Evolutionary conservation across 2,797 vertebrate species (phyloP).

Genomic region (Anguilla pacifica): DNA sequence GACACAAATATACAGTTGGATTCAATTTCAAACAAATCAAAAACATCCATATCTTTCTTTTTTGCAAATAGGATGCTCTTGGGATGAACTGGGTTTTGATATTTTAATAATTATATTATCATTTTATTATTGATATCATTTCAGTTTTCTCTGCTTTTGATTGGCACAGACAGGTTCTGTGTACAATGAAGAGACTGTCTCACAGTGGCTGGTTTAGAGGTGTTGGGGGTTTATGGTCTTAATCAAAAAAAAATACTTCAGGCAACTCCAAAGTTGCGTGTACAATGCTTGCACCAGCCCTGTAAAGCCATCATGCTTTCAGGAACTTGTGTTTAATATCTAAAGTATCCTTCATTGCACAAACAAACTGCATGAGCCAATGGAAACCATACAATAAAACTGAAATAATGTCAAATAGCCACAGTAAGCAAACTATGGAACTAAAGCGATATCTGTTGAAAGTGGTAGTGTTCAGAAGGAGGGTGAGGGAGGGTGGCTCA

Average conservation of each 20-base stretch:
- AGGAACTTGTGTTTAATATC: not conserved
- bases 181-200: not conserved
- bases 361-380: too few relatives aligned
- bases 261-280: not conserved
- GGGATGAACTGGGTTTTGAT: not conserved
- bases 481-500: not conserved
- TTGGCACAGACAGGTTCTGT: not conserved
- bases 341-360: too few relatives aligned
- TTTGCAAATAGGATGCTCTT: not conserved
- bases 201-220: not conserved
- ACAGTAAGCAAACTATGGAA: not conserved
- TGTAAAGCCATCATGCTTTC: not conserved
- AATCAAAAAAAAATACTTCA: not conserved
- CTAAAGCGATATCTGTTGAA: not conserved
- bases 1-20: not conserved
- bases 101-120: not conserved
- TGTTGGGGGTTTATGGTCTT: not conserved
- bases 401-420: too few relatives aligned
- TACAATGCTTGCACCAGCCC: not conserved
- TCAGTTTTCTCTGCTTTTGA: not conserved
- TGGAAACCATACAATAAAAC: too few relatives aligned
- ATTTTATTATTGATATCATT: not conserved
- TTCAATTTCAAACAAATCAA: not conserved
- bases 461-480: not conserved
- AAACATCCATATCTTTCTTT: not conserved